These are phyloP conservation scores for Amphiduros pacificus DNA, from an alignment of 2,888 invertebrate species.

Conservation along the genomic window DNA sequence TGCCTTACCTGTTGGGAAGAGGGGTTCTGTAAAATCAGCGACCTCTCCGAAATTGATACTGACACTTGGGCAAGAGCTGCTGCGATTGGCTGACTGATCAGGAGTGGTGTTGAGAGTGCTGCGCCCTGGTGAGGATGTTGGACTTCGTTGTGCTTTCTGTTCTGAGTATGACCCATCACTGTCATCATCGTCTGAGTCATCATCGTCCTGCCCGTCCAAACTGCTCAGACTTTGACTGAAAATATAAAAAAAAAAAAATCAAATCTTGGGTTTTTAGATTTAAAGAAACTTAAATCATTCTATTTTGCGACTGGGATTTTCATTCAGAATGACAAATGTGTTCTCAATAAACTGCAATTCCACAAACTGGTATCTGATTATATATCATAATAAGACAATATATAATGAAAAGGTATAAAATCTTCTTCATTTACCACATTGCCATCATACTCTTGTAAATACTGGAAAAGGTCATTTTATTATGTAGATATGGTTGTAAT, in stretches of 20 bases:
- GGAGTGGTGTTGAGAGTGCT: slow-evolving; percentile 1
- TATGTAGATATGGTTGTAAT: too few species aligned
- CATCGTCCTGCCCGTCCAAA: slow-evolving; percentile 40
- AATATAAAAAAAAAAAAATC: not conserved
- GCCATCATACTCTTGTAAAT: too few species aligned
- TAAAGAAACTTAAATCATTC: too few species aligned
- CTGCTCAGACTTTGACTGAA: slow-evolving; percentile 45
- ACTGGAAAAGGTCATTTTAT: too few species aligned
- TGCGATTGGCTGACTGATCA: not conserved
- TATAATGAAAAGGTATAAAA: too few species aligned
- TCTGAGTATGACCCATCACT: slow-evolving; percentile 13
- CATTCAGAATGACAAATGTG: not conserved
- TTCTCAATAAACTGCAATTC: too few species aligned
- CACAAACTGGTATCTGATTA: too few species aligned
- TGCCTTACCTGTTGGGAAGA: not conserved
- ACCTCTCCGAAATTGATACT: not conserved
- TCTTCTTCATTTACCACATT: too few species aligned
- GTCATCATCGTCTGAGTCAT: slow-evolving; percentile 17
- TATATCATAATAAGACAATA: too few species aligned
- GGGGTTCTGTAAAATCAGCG: not conserved
- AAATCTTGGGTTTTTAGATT: too few species aligned
- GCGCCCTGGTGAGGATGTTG: not conserved
- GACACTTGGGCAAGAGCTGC: slow-evolving; percentile 13
- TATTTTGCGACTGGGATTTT: not conserved
- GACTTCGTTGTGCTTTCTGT: not conserved